A percentile compares a stretch with the other conserved stretches of the same genome.
phyloP scores from a whole-genome alignment of 1,140 invertebrate genomes.

The Pararge aegeria region DNA sequence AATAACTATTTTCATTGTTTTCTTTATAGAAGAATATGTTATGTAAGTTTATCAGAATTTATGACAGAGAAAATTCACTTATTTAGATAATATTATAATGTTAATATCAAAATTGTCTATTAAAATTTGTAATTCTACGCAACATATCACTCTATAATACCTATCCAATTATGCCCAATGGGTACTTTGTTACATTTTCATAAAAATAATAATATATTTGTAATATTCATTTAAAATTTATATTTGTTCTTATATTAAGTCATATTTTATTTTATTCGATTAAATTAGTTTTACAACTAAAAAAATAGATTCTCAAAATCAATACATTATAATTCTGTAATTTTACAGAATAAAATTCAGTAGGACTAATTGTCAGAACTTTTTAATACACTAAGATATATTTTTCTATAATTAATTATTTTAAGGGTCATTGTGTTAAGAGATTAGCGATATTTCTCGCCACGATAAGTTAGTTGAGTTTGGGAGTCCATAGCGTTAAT shows the following conservation, averaged over 20 bases:
- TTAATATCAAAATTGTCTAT: slow-evolving; percentile 12
- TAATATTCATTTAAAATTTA: neutral
- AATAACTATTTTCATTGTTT: too few relatives aligned
- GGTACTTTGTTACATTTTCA: slow-evolving; percentile 13
- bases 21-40: too few relatives aligned
- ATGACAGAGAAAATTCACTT: neutral
- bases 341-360: neutral
- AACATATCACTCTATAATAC: slow-evolving; percentile 30
- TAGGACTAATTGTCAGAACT: slow-evolving; percentile 5
- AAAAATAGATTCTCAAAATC: neutral
- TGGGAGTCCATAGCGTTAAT: slow-evolving; percentile 19
- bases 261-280: neutral
- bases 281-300: neutral
- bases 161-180: slow-evolving; percentile 17
- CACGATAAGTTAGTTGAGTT: slow-evolving; percentile 26
- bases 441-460: slow-evolving; percentile 13
- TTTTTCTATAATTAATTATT: slow-evolving; percentile 17
- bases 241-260: neutral
- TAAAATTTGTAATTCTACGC: slow-evolving; percentile 22
- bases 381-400: slow-evolving; percentile 21
- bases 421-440: slow-evolving; percentile 4
- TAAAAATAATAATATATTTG: slow-evolving; percentile 8
- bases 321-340: neutral
- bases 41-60: neutral
- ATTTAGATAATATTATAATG: neutral